Percentiles rank a stretch among this genome's conserved stretches.
phyloP scores from a whole-genome alignment of 2,113 vertebrate species.

The Pagrus major region DNA sequence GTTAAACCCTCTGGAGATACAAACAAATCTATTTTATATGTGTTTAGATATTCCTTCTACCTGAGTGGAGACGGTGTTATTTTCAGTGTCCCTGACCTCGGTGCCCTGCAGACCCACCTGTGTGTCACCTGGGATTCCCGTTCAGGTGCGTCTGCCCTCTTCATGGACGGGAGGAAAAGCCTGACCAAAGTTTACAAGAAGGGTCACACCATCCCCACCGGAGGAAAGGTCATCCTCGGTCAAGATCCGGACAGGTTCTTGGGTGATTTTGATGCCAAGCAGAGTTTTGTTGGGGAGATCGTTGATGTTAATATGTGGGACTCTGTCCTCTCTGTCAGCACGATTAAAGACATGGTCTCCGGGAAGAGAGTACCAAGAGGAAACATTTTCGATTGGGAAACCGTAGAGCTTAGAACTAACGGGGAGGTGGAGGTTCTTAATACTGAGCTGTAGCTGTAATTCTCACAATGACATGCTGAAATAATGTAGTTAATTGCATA shows the following conservation, averaged over 20 bases:
- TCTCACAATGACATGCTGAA: not conserved
- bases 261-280: not conserved
- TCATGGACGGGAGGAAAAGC: conserved; percentile 52
- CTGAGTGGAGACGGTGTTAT: rapidly evolving
- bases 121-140: conserved; percentile 65
- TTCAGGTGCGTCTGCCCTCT: conserved; percentile 35
- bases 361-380: not conserved
- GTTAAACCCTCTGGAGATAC: not conserved
- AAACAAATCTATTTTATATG: not conserved
- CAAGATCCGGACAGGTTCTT: conserved; percentile 36
- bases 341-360: not conserved
- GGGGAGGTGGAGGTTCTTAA: conserved; percentile 42
- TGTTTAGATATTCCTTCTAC: conserved; percentile 45
- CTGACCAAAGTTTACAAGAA: conserved; percentile 48
- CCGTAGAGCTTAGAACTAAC: rapidly evolving
- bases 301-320: conserved; percentile 58
- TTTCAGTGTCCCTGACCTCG: conserved; percentile 23
- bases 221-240: conserved; percentile 54
- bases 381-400: conserved; percentile 61
- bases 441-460: conserved; percentile 3
- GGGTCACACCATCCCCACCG: rapidly evolving
- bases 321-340: conserved; percentile 31
- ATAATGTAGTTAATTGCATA: too few species aligned
- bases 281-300: conserved; percentile 71
- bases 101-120: conserved; percentile 52